phyloP scores from a whole-genome alignment of 2,797 vertebrate genomes.

The Takifugu rubripes region DNA sequence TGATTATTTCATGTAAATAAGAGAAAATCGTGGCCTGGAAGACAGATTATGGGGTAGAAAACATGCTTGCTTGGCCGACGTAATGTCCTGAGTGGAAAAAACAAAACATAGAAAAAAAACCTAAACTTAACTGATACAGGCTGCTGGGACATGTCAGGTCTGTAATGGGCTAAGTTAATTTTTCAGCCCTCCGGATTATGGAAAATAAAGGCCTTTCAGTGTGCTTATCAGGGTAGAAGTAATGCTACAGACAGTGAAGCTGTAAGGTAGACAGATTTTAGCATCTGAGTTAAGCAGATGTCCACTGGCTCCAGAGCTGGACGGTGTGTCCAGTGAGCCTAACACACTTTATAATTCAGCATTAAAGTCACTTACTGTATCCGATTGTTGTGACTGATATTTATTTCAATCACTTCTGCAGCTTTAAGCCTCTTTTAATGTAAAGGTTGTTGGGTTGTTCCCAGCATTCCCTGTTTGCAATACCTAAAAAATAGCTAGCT shows the following conservation, averaged over 20 bases:
- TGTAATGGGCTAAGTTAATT: not conserved
- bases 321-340: too few species aligned
- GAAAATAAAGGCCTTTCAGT: slow-evolving; percentile 4
- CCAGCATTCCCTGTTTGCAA: too few species aligned
- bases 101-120: slow-evolving; percentile 10
- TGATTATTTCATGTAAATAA: too few species aligned
- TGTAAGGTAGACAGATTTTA: slow-evolving; percentile 5
- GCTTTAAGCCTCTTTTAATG: too few species aligned
- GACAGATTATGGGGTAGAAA: not conserved
- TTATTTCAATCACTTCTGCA: too few species aligned
- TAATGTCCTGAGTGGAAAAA: not conserved
- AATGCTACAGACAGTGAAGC: slow-evolving; percentile 28
- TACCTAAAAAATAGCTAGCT: too few species aligned
- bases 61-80: not conserved
- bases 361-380: too few species aligned
- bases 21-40: not conserved
- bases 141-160: slow-evolving; percentile 9
- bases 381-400: too few species aligned
- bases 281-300: slow-evolving; percentile 16
- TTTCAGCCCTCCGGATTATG: slow-evolving; percentile 1
- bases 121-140: slow-evolving; percentile 13
- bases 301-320: too few species aligned
- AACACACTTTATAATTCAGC: too few species aligned
- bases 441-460: too few species aligned
- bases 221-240: slow-evolving; percentile 33